These are phyloP conservation scores for Microcebus griseorufus DNA, from an alignment of 2,113 vertebrate species.

Conservation along the genomic window DNA sequence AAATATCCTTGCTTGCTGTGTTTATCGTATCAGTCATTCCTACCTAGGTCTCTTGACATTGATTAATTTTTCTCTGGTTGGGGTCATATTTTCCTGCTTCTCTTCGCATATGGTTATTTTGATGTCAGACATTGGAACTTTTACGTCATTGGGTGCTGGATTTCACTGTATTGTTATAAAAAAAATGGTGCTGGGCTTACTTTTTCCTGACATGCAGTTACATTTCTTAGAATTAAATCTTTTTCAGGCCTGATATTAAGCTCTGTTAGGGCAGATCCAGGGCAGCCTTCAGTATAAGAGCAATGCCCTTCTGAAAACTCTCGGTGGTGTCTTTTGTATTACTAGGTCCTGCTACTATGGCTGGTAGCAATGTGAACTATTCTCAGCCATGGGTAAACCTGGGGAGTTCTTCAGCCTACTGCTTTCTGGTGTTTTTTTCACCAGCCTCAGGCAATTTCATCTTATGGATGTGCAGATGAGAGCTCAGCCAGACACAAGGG, in stretches of 20 bases:
- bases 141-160: background rate
- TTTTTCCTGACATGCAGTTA: background rate
- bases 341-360: background rate
- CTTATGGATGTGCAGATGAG: background rate
- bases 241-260: background rate
- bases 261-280: background rate
- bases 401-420: background rate
- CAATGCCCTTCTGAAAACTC: background rate
- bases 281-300: background rate
- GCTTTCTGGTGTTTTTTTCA: background rate
- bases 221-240: background rate
- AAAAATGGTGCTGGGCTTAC: background rate
- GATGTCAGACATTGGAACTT: background rate
- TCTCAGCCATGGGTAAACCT: background rate
- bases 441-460: background rate
- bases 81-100: background rate
- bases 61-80: background rate
- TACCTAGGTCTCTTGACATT: background rate
- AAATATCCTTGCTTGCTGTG: background rate
- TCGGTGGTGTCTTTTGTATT: background rate
- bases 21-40: background rate
- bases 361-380: background rate
- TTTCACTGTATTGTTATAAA: background rate
- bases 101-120: background rate
- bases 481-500: background rate